Conservation (phyloP, 2,113 vertebrate species). For the Origma solitaria region DNA sequence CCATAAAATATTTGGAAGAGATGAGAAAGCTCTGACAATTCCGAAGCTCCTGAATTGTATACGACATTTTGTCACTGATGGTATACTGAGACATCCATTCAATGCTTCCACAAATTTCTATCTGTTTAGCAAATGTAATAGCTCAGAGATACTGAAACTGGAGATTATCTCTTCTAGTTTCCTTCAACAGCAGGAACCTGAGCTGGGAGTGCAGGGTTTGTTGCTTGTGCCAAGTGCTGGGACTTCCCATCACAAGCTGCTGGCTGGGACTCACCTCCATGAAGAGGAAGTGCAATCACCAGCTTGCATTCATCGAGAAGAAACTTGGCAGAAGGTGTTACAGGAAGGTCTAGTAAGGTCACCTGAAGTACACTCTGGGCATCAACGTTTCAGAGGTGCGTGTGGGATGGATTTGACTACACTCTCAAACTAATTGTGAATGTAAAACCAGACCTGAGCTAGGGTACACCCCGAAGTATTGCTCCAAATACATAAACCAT, state of each 20-base stretch:
- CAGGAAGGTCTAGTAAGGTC: neutral
- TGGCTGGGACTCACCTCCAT: neutral
- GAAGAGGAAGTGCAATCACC: neutral
- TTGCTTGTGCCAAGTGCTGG: neutral
- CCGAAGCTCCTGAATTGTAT: neutral
- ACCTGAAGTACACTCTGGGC: neutral
- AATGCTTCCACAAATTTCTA: neutral
- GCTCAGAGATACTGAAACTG: neutral
- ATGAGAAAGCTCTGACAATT: neutral
- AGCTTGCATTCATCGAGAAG: neutral
- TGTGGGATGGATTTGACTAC: neutral
- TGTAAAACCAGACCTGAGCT: neutral
- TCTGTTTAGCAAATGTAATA: neutral
- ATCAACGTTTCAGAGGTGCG: accelerated
- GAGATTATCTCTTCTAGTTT: neutral
- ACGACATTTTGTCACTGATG: neutral
- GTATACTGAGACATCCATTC: neutral
- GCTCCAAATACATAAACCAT: neutral
- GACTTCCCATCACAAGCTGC: accelerated
- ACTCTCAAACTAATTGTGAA: neutral
- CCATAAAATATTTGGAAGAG: neutral
- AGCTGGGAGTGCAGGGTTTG: neutral
- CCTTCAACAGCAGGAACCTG: neutral
- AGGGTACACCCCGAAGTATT: neutral
- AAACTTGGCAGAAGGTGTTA: neutral